These are phyloP conservation scores for Labrus mixtus DNA, from an alignment of 2,113 vertebrate genomes.

Conservation along the genomic window DNA sequence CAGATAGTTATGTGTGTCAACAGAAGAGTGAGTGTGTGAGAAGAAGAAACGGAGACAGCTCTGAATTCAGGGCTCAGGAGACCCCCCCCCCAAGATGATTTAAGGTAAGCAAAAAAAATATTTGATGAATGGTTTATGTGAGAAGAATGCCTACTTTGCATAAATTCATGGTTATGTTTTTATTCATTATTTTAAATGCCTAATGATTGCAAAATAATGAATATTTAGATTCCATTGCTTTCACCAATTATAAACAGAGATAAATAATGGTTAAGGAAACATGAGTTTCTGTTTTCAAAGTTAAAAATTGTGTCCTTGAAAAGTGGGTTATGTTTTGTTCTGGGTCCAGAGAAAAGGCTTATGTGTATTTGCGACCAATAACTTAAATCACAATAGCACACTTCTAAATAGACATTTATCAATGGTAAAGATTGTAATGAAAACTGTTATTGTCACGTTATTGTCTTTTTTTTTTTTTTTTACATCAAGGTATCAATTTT, in stretches of 20 bases:
- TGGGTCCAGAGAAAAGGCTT: no score
- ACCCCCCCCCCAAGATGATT: slow-evolving; percentile 17
- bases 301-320: slow-evolving; percentile 10
- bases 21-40: slow-evolving; percentile 16
- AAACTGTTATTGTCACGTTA: no score
- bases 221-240: slow-evolving; percentile 6
- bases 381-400: no score
- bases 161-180: slow-evolving; percentile 29
- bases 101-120: neutral
- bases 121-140: slow-evolving; percentile 30
- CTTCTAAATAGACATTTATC: no score
- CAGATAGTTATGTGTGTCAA: slow-evolving; percentile 30
- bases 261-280: slow-evolving; percentile 11
- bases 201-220: slow-evolving; percentile 28
- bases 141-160: slow-evolving; percentile 19
- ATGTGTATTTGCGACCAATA: no score
- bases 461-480: no score
- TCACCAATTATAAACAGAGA: slow-evolving; percentile 5
- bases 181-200: slow-evolving; percentile 40
- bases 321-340: slow-evolving; percentile 21
- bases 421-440: no score
- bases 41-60: neutral
- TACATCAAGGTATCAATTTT: no score
- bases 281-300: neutral
- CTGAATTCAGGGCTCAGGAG: neutral